These are phyloP conservation scores for Fratercula arctica DNA, from an alignment of 2,797 vertebrate species.

Conservation along the genomic window DNA sequence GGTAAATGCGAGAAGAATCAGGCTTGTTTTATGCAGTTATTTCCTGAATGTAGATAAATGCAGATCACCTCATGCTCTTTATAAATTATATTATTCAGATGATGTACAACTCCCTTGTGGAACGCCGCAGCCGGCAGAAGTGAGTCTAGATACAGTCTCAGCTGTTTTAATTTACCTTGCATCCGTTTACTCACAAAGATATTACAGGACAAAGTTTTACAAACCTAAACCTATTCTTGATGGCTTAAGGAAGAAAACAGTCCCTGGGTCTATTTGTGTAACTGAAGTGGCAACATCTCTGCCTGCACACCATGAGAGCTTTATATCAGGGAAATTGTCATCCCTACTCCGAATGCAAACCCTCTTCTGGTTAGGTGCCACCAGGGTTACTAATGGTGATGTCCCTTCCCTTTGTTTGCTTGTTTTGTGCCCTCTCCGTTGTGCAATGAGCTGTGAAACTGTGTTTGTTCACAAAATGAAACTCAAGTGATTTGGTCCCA, in stretches of 20 bases:
- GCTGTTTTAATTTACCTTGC: conserved; percentile 5
- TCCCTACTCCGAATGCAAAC: not conserved
- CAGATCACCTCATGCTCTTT: not conserved
- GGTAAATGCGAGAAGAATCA: not conserved
- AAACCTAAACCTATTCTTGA: not conserved
- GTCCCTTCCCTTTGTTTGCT: not conserved
- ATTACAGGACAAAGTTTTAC: not conserved
- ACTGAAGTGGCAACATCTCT: not conserved
- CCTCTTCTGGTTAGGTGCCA: not conserved
- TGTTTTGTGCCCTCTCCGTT: not conserved
- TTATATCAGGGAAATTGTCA: not conserved
- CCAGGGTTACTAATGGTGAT: not conserved
- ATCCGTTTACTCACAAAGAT: not conserved
- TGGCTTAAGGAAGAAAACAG: not conserved
- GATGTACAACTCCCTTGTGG: not conserved
- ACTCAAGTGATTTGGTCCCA: not conserved
- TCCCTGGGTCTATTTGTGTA: not conserved
- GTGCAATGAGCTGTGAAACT: conserved; percentile 20
- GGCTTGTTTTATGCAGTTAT: not conserved
- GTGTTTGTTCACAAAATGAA: not conserved
- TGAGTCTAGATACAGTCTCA: not conserved
- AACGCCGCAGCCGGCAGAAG: not conserved
- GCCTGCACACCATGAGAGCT: not conserved
- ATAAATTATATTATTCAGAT: conserved; percentile 4
- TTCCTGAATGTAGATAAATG: conserved; percentile 5